phyloP scores from a whole-genome alignment of 2,113 vertebrate species.

The Pitta sordida region DNA sequence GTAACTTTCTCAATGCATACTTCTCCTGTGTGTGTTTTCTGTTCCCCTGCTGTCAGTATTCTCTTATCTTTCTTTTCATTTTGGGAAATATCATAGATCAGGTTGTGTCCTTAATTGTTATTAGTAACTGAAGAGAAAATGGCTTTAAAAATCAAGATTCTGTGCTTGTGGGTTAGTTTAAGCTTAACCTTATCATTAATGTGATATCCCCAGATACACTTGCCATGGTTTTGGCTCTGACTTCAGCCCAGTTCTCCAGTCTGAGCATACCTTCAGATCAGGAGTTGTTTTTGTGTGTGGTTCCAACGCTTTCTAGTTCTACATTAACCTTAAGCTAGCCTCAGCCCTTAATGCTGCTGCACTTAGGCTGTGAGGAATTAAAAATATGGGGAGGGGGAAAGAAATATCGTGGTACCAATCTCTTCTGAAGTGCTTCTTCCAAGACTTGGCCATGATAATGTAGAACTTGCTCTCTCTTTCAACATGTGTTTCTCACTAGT shows the following conservation, averaged over 20 bases:
- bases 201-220: neutral
- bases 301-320: neutral
- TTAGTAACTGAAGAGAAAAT: neutral
- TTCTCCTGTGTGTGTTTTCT: neutral
- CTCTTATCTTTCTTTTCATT: neutral
- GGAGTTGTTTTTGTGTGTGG: neutral
- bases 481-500: neutral
- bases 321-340: accelerated
- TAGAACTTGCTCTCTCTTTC: neutral
- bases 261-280: neutral
- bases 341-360: neutral
- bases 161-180: neutral
- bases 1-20: conserved; percentile 60
- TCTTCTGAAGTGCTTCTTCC: neutral
- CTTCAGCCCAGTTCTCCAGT: neutral
- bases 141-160: neutral
- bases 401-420: neutral
- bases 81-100: neutral
- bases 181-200: neutral
- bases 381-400: neutral
- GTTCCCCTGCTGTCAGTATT: neutral
- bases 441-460: neutral
- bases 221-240: neutral
- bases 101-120: neutral
- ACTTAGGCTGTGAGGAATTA: neutral